These are phyloP conservation scores for Sipha flava DNA, from an alignment of 1,140 invertebrate species.

Conservation along the genomic window DNA sequence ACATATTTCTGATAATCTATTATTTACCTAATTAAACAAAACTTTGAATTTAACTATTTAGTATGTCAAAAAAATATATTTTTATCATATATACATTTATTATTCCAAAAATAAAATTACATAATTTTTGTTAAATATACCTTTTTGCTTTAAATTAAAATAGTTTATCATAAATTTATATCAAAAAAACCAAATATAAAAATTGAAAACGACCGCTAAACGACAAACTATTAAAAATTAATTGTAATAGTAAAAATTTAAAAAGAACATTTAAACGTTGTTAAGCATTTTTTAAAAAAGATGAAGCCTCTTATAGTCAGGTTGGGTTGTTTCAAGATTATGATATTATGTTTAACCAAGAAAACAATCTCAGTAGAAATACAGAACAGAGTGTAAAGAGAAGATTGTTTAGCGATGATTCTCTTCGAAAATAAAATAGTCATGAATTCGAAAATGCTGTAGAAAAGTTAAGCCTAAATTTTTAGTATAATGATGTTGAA, in stretches of 20 bases:
- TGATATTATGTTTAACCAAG: background rate
- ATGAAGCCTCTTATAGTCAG: background rate
- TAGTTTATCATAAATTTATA: too few relatives aligned
- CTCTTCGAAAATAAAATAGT: background rate
- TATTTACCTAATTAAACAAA: too few relatives aligned
- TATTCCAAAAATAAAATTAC: too few relatives aligned
- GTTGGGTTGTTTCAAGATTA: background rate
- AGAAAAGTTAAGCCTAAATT: background rate
- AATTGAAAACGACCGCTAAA: too few relatives aligned
- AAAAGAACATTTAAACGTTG: background rate
- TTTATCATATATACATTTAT: too few relatives aligned
- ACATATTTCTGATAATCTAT: too few relatives aligned
- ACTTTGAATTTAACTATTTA: too few relatives aligned
- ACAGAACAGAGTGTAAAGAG: background rate
- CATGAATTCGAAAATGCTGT: background rate
- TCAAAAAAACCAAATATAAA: too few relatives aligned
- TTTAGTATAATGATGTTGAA: background rate
- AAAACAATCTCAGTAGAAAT: background rate
- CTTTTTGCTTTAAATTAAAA: too few relatives aligned
- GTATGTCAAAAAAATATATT: too few relatives aligned
- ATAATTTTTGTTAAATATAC: too few relatives aligned
- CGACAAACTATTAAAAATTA: background rate
- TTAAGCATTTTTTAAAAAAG: background rate
- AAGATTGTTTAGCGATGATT: background rate
- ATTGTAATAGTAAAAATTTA: background rate